These are phyloP conservation scores for Vicugna pacos DNA, from an alignment of 2,113 vertebrate species.

Conservation along the genomic window DNA sequence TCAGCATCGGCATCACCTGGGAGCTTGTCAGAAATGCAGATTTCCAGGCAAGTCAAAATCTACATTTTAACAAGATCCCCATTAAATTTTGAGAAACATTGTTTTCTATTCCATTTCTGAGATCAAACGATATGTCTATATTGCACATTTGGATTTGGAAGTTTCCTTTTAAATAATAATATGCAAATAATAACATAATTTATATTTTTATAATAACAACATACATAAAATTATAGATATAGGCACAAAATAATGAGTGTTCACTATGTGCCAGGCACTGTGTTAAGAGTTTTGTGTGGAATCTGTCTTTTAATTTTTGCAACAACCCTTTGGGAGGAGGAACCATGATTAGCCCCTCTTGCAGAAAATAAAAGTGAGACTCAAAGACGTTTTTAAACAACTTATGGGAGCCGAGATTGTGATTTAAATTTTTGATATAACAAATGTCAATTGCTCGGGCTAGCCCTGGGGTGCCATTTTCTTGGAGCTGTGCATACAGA, in stretches of 20 bases:
- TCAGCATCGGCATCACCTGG: background rate
- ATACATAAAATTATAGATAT: background rate
- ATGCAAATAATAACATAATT: background rate
- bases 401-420: background rate
- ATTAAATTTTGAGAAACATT: background rate
- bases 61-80: background rate
- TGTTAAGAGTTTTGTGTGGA: background rate
- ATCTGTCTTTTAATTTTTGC: constrained; percentile 6
- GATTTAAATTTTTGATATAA: background rate
- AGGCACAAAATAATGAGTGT: background rate
- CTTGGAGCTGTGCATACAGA: background rate
- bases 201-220: background rate
- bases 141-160: background rate
- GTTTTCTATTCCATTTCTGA: background rate
- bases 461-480: background rate
- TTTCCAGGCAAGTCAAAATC: background rate
- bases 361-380: background rate
- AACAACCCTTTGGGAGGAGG: background rate
- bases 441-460: background rate
- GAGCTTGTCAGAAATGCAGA: background rate
- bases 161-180: constrained; percentile 24
- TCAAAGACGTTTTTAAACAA: background rate
- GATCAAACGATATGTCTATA: background rate
- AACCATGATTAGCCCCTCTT: background rate
- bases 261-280: background rate